A percentile compares a stretch with the other conserved stretches of the same genome.
Conservation (phyloP, 64 coral and sea anemone genomes). For the Actinia equina region DNA sequence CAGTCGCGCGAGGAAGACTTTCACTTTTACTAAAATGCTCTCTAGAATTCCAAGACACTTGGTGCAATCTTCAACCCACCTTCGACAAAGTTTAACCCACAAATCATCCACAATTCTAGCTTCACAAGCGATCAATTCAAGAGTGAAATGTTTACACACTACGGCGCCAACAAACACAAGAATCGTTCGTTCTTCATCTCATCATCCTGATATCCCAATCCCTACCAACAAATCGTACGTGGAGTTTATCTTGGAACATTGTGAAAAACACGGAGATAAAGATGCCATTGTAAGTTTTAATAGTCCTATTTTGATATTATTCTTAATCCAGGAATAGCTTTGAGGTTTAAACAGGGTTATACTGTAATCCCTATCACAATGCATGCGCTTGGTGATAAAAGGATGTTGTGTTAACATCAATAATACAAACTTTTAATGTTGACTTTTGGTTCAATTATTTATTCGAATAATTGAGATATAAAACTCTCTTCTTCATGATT, state of each 20-base stretch:
- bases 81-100: not conserved
- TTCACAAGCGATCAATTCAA: not conserved
- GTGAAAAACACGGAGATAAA: slow-evolving; percentile 4
- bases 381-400: too few relatives aligned
- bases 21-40: not conserved
- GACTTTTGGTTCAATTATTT: too few relatives aligned
- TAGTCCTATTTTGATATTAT: not conserved
- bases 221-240: slow-evolving; percentile 23
- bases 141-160: not conserved
- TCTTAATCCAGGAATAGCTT: not conserved
- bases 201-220: not conserved
- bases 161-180: not conserved
- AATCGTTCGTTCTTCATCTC: not conserved
- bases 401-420: too few relatives aligned
- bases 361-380: too few relatives aligned
- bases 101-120: not conserved
- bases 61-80: not conserved
- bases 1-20: not conserved
- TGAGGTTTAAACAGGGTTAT: too few relatives aligned
- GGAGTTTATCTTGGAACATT: slow-evolving; percentile 12
- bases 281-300: slow-evolving; percentile 3
- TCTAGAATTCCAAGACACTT: not conserved
- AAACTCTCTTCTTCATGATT: not conserved
- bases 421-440: too few relatives aligned
- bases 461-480: not conserved